Conservation (phyloP, 2,888 invertebrate genomes). For the Lathronympha strigana region DNA sequence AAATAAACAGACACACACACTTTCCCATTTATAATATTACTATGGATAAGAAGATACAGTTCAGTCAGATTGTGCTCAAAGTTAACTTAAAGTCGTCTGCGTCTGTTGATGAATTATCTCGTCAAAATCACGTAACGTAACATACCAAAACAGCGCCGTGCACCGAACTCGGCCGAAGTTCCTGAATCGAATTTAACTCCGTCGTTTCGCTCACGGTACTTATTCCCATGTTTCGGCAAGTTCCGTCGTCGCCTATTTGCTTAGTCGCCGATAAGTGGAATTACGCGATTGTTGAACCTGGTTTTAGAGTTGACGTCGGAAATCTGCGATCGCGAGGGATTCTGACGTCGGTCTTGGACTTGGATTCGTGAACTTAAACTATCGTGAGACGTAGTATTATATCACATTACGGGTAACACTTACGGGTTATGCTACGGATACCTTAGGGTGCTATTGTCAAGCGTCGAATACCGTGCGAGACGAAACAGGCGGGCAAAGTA, state of each 20-base stretch:
- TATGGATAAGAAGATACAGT: too few relatives aligned
- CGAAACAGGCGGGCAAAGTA: too few relatives aligned
- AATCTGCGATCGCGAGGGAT: neutral
- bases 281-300: conserved; percentile 23
- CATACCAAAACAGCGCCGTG: conserved; percentile 31
- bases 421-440: too few relatives aligned
- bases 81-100: neutral
- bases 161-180: conserved; percentile 45
- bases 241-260: conserved; percentile 16
- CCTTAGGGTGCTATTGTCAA: too few relatives aligned
- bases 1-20: too few relatives aligned
- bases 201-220: conserved; percentile 42
- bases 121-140: conserved; percentile 32
- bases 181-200: conserved; percentile 49
- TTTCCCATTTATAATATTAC: too few relatives aligned
- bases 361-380: too few relatives aligned
- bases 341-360: neutral
- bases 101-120: conserved; percentile 6
- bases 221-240: conserved; percentile 34
- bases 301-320: conserved; percentile 3
- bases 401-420: too few relatives aligned
- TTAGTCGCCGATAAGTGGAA: conserved; percentile 22
- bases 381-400: too few relatives aligned
- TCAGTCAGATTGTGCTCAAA: neutral
- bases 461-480: too few relatives aligned